Base-by-base conservation (phyloP, 2,888 invertebrate species). In the Andrena marginata region DNA sequence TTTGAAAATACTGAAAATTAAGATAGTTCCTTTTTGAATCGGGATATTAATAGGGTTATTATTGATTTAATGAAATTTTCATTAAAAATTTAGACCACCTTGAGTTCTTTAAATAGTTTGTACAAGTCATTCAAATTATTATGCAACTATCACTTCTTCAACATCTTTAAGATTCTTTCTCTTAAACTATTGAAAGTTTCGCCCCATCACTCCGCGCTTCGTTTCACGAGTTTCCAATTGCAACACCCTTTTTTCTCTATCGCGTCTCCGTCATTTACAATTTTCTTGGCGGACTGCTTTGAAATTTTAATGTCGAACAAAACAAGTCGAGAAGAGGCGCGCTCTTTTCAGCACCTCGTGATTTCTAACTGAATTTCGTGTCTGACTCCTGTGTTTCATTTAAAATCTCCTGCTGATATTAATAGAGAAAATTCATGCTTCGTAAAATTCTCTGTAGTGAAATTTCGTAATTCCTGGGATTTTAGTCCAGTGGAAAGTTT, bases 201-300 rank as follows among this genome's bases (percentile, higher is more conserved):
- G 3, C 42, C 0, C 42, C 42, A 13, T 42, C 20, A 51, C n/a
- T n/a, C 51, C 8, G 51, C 56, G 54, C 64, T 82, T 64, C 59
- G 69, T 68, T 67, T 54, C 65, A 33, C 51, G 35, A 80, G 74
- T 69, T 79, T 82, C 77, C 84, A 75, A 85, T 42, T 81, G 84
- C 74, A 72, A 84, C 85, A 79, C 60, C 69, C n/a, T 56, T 48
- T 54, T 26, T 51, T 56, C 48, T 64, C 60, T 54, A 8, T 23
- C 63, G 31, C 10, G 48, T 56, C 26, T 54, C 33, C 69, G 20
- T 2, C 16, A n/a, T 23, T 49, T 13, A 10, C 63, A 65, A 77
- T 78, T 80, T 67, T 60, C 60, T 33, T 59, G 42, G 48, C 49
- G 65, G 13, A 49, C 23, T 13, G 49, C 68, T 59, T 70, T 54